Conservation (phyloP, 2,797 vertebrate genomes). For the Labroides dimidiatus region DNA sequence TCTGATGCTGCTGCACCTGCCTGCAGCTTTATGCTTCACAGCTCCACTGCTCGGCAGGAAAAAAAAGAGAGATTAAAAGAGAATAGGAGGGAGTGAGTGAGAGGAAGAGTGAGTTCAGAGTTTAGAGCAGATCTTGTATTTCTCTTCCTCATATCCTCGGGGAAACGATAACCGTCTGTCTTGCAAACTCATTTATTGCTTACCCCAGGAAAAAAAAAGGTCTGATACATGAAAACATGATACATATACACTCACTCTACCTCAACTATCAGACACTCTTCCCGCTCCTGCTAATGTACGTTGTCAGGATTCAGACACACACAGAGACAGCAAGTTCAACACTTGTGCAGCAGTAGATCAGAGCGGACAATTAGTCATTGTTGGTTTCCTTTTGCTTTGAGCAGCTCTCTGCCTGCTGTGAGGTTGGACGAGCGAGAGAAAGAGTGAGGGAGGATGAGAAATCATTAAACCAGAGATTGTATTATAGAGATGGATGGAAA, state of each 20-base stretch:
- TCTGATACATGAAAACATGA: slow-evolving; percentile 37
- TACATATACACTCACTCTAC: slow-evolving; percentile 23
- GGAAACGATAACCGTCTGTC: slow-evolving; percentile 37
- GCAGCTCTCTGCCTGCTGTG: slow-evolving; percentile 63
- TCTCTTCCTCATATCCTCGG: slow-evolving; percentile 31
- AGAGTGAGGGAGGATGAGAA: slow-evolving; percentile 55
- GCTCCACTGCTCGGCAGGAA: slow-evolving; percentile 40
- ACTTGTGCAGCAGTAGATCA: slow-evolving; percentile 70
- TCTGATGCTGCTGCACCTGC: slow-evolving; percentile 48
- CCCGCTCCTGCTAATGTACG: slow-evolving; percentile 14
- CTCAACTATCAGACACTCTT: slow-evolving; percentile 38
- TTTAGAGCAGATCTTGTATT: slow-evolving; percentile 46
- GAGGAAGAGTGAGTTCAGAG: slow-evolving; percentile 49
- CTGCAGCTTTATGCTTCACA: slow-evolving; percentile 47
- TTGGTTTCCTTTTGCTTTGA: slow-evolving; percentile 58
- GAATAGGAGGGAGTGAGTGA: background rate
- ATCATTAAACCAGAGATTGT: slow-evolving; percentile 50
- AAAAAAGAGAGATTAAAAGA: slow-evolving; percentile 41
- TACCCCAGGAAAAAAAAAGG: slow-evolving; percentile 35
- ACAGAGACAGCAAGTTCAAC: slow-evolving; percentile 34
- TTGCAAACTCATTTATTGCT: slow-evolving; percentile 49
- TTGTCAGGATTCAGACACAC: slow-evolving; percentile 34
- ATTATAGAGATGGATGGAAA: slow-evolving; percentile 65
- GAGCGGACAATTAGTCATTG: slow-evolving; percentile 70
- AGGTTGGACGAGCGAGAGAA: slow-evolving; percentile 57